Percentiles rank a stretch among this genome's conserved stretches.
phyloP scores from a whole-genome alignment of 2,113 vertebrate genomes.

The Anarhynchus alexandrinus region DNA sequence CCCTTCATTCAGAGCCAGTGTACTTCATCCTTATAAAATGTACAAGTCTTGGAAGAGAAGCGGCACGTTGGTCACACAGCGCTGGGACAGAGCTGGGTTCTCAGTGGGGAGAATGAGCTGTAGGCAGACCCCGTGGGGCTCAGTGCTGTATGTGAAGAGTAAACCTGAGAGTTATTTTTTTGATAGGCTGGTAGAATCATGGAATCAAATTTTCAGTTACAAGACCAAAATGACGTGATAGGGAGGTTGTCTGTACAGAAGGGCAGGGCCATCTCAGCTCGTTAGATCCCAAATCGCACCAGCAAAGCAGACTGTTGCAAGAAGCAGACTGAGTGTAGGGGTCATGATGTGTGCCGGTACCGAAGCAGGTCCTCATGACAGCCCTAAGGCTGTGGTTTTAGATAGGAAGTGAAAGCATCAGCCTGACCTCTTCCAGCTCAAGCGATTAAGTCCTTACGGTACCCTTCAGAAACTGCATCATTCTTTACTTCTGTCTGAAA shows the following conservation, averaged over 20 bases:
- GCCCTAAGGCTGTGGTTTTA: neutral
- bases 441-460: neutral
- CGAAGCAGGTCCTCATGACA: neutral
- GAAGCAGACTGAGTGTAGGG: neutral
- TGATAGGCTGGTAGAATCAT: neutral
- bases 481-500: neutral
- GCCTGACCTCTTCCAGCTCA: neutral
- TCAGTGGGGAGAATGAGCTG: neutral
- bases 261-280: neutral
- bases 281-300: neutral
- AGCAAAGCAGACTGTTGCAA: neutral
- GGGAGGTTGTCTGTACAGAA: neutral
- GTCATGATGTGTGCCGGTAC: accelerated
- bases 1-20: neutral
- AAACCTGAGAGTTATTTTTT: neutral
- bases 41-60: neutral
- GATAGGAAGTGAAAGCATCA: neutral
- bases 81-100: neutral
- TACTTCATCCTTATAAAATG: neutral
- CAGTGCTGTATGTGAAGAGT: accelerated
- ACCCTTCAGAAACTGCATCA: neutral
- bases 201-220: neutral
- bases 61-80: accelerated
- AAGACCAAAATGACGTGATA: neutral
- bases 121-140: neutral